Evolutionary conservation across 1,140 invertebrate genomes (phyloP).

Genomic region (Araneus ventricosus): DNA sequence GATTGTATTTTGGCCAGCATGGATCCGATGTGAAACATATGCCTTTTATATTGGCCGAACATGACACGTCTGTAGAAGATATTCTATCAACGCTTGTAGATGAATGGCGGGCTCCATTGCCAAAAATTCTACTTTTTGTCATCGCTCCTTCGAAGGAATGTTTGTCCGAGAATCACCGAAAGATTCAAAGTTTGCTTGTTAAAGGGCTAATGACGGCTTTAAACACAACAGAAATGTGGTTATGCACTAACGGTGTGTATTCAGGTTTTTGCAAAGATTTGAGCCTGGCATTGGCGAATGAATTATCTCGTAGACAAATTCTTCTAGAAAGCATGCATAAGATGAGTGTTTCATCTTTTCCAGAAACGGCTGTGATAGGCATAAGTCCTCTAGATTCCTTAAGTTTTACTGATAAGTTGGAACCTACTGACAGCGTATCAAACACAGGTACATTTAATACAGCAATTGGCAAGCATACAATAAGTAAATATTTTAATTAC

Average conservation of each 20-base stretch:
- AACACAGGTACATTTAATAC: too few relatives aligned
- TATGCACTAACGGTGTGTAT: constrained; percentile 79
- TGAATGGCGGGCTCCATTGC: constrained; percentile 42
- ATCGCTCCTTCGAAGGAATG: constrained; percentile 37
- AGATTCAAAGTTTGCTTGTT: constrained; percentile 41
- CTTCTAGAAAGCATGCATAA: background rate
- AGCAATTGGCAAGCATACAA: background rate
- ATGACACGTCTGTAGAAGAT: background rate
- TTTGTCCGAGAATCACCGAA: background rate
- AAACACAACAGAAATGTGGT: constrained; percentile 80
- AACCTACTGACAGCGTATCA: background rate
- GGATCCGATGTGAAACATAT: constrained; percentile 13
- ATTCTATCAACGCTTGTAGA: background rate
- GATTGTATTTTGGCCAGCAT: constrained; percentile 54
- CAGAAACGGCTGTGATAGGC: constrained; percentile 69
- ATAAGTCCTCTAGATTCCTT: constrained; percentile 32
- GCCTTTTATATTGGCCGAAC: constrained; percentile 13
- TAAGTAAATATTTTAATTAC: constrained; percentile 29
- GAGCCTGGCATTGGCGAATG: constrained; percentile 78
- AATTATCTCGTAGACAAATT: background rate
- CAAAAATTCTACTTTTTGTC: constrained; percentile 73
- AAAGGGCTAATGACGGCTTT: constrained; percentile 77
- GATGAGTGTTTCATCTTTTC: constrained; percentile 11
- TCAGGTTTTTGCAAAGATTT: constrained; percentile 78
- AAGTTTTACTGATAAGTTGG: constrained; percentile 43